Percentiles rank a stretch among this genome's conserved stretches.
phyloP scores from a whole-genome alignment of 2,888 invertebrate species.

The Trypoxylon attenuatum region DNA sequence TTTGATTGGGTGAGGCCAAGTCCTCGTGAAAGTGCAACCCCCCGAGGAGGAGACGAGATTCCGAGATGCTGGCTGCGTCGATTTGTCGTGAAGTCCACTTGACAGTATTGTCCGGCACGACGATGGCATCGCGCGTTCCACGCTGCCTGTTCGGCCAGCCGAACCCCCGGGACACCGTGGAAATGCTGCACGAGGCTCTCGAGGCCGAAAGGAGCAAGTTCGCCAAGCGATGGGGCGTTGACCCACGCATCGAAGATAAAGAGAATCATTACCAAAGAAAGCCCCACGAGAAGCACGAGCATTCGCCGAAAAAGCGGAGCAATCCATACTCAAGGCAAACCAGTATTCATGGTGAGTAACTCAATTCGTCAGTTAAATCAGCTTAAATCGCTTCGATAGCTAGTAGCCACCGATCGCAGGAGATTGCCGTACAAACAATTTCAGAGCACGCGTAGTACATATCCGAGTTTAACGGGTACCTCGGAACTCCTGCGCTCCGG shows the following conservation, averaged over 20 bases:
- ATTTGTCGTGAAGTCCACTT: conserved; percentile 69
- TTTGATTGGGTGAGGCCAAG: no score
- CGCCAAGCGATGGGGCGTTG: conserved; percentile 79
- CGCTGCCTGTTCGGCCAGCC: conserved; percentile 80
- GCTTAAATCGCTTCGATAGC: background rate
- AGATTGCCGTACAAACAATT: background rate
- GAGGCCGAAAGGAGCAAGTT: conserved; percentile 78
- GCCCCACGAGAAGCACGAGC: conserved; percentile 54
- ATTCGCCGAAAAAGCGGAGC: conserved; percentile 62
- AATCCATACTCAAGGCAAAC: conserved; percentile 68
- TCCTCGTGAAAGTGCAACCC: no score
- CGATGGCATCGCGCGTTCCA: conserved; percentile 65
- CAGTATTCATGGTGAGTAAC: conserved; percentile 68
- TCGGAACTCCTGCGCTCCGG: no score
- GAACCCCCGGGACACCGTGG: conserved; percentile 78
- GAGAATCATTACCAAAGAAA: conserved; percentile 61
- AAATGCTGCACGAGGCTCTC: conserved; percentile 79
- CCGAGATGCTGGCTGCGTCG: conserved; percentile 68
- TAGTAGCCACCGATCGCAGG: background rate
- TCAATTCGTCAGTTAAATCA: background rate
- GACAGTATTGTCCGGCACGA: conserved; percentile 61
- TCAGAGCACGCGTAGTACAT: background rate
- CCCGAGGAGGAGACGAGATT: background rate
- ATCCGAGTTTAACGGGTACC: no score
- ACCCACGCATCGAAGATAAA: conserved; percentile 72